A percentile compares a stretch with the other conserved stretches of the same genome.
These are phyloP conservation scores for Brachyhypopomus gauderio DNA, from an alignment of 2,113 vertebrate species.

Conservation along the genomic window DNA sequence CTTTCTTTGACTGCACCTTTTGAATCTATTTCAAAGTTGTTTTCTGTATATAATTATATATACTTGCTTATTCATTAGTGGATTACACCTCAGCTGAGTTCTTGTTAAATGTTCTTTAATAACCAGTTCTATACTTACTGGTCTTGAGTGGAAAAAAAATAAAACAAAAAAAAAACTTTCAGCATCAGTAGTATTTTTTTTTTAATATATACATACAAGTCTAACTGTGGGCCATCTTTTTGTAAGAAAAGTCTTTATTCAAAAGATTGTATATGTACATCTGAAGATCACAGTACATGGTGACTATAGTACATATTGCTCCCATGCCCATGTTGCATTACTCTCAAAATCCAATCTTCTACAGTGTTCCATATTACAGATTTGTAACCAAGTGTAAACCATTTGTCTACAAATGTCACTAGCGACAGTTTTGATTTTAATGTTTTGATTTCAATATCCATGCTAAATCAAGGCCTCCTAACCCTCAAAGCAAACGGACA, in stretches of 20 bases:
- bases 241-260: conserved; percentile 72
- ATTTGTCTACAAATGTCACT: neutral
- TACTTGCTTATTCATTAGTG: too few relatives aligned
- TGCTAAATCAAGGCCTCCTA: neutral
- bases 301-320: conserved; percentile 63
- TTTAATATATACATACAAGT: too few relatives aligned
- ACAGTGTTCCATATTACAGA: neutral
- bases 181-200: neutral
- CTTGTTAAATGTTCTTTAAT: too few relatives aligned
- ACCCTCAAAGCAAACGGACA: neutral
- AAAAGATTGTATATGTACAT: conserved; percentile 76
- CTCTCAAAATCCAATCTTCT: conserved; percentile 3
- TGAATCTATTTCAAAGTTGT: too few relatives aligned
- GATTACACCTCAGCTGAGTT: too few relatives aligned
- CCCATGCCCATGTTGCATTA: conserved; percentile 47
- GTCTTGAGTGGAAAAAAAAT: neutral
- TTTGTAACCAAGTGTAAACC: neutral
- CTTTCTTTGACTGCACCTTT: too few relatives aligned
- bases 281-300: conserved; percentile 64
- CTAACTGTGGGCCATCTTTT: neutral
- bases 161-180: neutral
- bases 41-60: too few relatives aligned
- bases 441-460: neutral
- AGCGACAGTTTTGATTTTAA: neutral
- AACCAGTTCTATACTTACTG: too few relatives aligned